Evolutionary conservation across 1,140 invertebrate species (phyloP), one percentile per base, ranked within the genome.

Genomic region (Panagrolaimus sp.): DNA sequence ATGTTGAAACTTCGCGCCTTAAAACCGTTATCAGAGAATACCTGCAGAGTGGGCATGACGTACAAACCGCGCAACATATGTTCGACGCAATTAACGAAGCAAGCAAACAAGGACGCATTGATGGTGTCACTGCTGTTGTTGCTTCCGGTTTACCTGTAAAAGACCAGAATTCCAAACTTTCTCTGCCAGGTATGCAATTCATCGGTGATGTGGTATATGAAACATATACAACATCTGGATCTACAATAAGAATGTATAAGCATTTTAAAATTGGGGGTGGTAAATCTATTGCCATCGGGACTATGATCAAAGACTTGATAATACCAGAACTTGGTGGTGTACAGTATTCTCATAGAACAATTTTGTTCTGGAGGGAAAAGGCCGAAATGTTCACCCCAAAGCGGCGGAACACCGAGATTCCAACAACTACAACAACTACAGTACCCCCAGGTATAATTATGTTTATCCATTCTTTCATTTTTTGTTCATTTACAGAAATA

Each of bases 11-110:
- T 1, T n/a, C 48, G 47, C 47, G 47, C 15, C 12, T 52, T 3
- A 52, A 52, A 52, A 52, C n/a, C 47, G 10, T 52, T 5, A 15
- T 52, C 24, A 15, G 47, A 52, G 47, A 15, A 52, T 52, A 52
- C 24, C 10, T 52, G 12, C n/a, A 52, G 5, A 2, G 15, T 52
- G 47, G 47, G 24, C n/a, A 52, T 14, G 12, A 52, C 10, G 12
- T 52, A 17, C 3, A 17, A 21, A 52, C 4, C 3, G 47, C n/a
- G 24, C 47, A 52, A 5, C 15, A 52, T 10, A 52, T 52, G 47
- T 52, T 52, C 10, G 24, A 2, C 3, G 47, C 47, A 17, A 52
- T 52, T 10, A 2, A 52, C 24, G 12, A 52, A 17, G 47, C 47
- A 17, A 52, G n/a, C 4, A 52, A 10, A 2, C 2, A 3, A 52